A percentile compares a stretch with the other conserved stretches of the same genome.
Evolutionary conservation across 2,113 vertebrate genomes (phyloP).

Genomic region (Peromyscus maniculatus): DNA sequence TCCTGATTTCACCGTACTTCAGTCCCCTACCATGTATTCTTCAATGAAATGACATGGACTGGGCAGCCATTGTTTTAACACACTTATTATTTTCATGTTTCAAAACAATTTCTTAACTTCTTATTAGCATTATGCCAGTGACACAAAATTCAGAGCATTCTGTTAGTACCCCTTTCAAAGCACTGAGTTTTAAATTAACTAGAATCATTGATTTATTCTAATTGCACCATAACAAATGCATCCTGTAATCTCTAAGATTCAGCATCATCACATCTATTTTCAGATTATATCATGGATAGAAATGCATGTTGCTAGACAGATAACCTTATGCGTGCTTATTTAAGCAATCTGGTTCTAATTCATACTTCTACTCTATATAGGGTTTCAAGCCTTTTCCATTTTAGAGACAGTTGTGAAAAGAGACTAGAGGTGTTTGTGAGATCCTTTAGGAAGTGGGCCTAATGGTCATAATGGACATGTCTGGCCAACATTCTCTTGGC

Average conservation of each 20-base stretch:
- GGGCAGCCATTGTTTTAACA: neutral
- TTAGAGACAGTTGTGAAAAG: neutral
- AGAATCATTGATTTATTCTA: neutral
- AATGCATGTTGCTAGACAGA: neutral
- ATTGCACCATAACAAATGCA: neutral
- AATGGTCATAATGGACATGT: neutral
- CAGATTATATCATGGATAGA: neutral
- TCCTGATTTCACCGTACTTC: neutral
- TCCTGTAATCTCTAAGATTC: neutral
- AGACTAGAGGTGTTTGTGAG: neutral
- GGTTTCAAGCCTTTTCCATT: neutral
- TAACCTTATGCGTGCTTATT: neutral
- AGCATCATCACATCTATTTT: neutral
- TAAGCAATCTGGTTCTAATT: neutral
- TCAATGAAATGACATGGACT: neutral
- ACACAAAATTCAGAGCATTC: neutral
- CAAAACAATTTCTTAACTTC: neutral
- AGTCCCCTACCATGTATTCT: neutral
- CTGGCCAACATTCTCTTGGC: neutral
- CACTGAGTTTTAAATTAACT: neutral
- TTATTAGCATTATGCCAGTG: neutral
- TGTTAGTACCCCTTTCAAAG: neutral
- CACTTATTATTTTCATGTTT: neutral
- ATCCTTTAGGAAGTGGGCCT: neutral
- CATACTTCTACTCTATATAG: too few relatives aligned